A percentile compares a stretch with the other conserved stretches of the same genome.
Conservation (phyloP, 1,140 invertebrate species). For the Tetramorium alpestre region DNA sequence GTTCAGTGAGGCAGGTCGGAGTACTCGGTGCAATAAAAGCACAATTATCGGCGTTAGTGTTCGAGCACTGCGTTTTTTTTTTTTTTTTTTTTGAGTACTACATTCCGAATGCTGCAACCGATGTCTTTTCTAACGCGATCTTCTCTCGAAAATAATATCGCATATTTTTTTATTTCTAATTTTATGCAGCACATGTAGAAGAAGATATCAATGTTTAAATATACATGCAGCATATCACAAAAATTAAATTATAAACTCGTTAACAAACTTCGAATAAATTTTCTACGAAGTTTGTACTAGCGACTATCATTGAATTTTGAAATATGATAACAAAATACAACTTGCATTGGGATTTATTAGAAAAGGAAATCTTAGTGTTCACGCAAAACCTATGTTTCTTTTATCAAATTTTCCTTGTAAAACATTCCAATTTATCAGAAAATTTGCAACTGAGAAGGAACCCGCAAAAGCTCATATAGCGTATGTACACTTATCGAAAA, state of each 20-base stretch:
- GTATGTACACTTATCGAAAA: not conserved
- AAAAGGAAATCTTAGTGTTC: not conserved
- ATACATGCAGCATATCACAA: not conserved
- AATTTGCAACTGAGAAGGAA: not conserved
- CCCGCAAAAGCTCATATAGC: not conserved
- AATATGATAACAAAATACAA: not conserved
- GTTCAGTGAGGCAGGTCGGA: not conserved
- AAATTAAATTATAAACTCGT: not conserved
- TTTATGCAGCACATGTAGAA: not conserved
- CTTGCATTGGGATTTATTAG: not conserved
- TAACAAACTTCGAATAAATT: not conserved
- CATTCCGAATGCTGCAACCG: not conserved
- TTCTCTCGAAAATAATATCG: not conserved
- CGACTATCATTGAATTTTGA: not conserved
- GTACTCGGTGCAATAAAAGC: conserved; percentile 18
- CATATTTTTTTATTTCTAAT: not conserved
- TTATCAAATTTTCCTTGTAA: conserved; percentile 9
- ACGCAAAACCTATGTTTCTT: not conserved
- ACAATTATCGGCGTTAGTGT: not conserved
- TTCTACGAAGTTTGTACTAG: not conserved
- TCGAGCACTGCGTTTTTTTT: not conserved
- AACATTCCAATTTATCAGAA: not conserved
- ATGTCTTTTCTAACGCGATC: not conserved
- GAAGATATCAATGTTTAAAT: not conserved
- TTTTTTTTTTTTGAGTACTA: not conserved